phyloP scores from a whole-genome alignment of 2,888 invertebrate genomes.

The Brachylomia viminalis region DNA sequence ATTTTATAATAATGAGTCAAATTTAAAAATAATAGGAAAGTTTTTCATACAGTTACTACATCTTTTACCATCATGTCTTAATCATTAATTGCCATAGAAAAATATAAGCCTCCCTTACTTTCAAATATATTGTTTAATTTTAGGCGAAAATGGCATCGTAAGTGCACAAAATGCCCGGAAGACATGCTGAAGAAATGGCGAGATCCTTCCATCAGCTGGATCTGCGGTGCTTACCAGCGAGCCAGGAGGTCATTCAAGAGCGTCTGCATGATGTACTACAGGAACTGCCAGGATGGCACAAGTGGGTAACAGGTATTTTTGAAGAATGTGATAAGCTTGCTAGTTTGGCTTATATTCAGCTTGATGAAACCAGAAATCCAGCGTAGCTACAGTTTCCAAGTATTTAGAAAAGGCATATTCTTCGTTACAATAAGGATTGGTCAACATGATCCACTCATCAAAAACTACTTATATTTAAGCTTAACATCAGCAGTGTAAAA shows the following conservation, averaged over 20 bases:
- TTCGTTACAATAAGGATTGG: neutral
- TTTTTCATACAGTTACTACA: too few relatives aligned
- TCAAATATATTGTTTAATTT: conserved; percentile 7
- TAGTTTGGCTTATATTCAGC: neutral
- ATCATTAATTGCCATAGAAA: too few relatives aligned
- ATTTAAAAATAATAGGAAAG: neutral
- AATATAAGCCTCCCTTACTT: neutral
- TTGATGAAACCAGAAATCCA: neutral
- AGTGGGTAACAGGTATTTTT: conserved; percentile 72
- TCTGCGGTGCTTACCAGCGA: conserved; percentile 85
- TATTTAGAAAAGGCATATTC: neutral
- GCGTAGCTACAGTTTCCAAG: neutral
- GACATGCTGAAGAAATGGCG: conserved; percentile 81
- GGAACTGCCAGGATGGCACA: conserved; percentile 88
- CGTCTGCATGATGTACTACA: conserved; percentile 84
- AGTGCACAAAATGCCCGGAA: conserved; percentile 78
- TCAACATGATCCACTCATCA: neutral
- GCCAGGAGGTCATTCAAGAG: conserved; percentile 85
- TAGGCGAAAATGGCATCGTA: conserved; percentile 86
- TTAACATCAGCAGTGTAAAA: neutral
- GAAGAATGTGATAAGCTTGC: neutral
- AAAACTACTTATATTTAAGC: too few relatives aligned
- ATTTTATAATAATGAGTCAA: neutral
- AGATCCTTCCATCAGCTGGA: conserved; percentile 81
- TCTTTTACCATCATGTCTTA: neutral